Conservation (phyloP, 2,888 invertebrate species). For the Plebejus melissa region DNA sequence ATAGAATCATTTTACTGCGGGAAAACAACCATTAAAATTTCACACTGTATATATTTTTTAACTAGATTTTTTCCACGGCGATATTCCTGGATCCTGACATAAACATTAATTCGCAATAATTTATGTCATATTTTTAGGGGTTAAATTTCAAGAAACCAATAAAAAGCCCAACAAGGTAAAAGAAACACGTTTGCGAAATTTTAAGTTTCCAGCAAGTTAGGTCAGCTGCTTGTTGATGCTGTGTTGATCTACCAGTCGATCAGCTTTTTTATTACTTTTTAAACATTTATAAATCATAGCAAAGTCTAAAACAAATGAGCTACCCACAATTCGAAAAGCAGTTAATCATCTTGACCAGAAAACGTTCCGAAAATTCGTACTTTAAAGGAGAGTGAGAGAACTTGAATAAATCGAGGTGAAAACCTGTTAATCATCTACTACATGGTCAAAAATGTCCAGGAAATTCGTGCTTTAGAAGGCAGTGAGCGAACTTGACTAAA, state of each 20-base stretch:
- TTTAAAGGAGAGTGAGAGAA: neutral
- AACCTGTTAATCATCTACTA: neutral
- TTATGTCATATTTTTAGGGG: too few relatives aligned
- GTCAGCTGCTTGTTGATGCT: too few relatives aligned
- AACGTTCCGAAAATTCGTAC: neutral
- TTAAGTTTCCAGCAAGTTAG: too few relatives aligned
- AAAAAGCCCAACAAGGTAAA: neutral
- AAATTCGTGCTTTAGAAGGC: neutral
- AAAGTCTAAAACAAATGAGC: neutral
- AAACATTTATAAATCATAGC: too few relatives aligned
- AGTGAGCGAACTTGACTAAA: slow-evolving; percentile 6
- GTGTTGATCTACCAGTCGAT: too few relatives aligned
- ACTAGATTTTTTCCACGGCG: neutral
- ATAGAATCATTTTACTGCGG: too few relatives aligned
- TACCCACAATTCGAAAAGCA: neutral
- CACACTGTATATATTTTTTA: neutral
- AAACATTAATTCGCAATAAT: too few relatives aligned
- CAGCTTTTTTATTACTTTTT: too few relatives aligned
- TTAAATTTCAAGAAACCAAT: neutral
- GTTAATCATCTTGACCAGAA: neutral
- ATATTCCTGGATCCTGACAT: too few relatives aligned
- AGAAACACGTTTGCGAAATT: neutral
- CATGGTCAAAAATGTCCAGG: neutral
- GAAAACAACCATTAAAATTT: too few relatives aligned
- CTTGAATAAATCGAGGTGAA: slow-evolving; percentile 10